Percentiles rank a stretch among this genome's conserved stretches.
Conservation (phyloP, 2,797 vertebrate species). For the Clarias laeviceps region DNA sequence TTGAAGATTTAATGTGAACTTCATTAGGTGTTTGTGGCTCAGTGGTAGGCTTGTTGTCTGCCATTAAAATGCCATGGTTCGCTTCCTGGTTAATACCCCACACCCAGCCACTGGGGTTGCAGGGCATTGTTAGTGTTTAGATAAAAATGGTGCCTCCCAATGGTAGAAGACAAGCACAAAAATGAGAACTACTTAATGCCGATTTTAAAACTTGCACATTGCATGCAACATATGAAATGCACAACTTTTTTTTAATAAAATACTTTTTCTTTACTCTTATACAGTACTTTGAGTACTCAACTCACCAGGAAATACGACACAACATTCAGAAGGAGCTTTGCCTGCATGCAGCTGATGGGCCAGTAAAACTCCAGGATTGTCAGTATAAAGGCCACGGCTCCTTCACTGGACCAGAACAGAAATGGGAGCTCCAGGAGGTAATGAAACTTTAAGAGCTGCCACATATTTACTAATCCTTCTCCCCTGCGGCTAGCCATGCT, state of each 20-base stretch:
- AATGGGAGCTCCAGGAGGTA: slow-evolving; percentile 92
- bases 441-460: slow-evolving; percentile 37
- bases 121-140: too few relatives aligned
- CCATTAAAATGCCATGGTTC: too few relatives aligned
- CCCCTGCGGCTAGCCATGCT: neutral
- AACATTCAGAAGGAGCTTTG: slow-evolving; percentile 97
- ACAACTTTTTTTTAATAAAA: neutral
- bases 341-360: slow-evolving; percentile 79
- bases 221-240: neutral
- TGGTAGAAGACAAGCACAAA: neutral
- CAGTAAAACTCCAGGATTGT: slow-evolving; percentile 84
- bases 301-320: slow-evolving; percentile 89
- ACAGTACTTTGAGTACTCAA: slow-evolving; percentile 96
- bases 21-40: too few relatives aligned
- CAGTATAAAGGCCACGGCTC: slow-evolving; percentile 84
- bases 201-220: neutral
- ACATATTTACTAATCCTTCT: slow-evolving; percentile 27
- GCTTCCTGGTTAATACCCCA: too few relatives aligned
- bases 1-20: neutral
- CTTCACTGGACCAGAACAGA: slow-evolving; percentile 78
- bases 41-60: too few relatives aligned
- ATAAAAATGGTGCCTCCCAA: too few relatives aligned
- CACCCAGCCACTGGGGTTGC: too few relatives aligned
- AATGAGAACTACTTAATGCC: neutral
- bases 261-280: neutral